phyloP scores from a whole-genome alignment of 1,140 invertebrate species.

The Euborellia annulipes region DNA sequence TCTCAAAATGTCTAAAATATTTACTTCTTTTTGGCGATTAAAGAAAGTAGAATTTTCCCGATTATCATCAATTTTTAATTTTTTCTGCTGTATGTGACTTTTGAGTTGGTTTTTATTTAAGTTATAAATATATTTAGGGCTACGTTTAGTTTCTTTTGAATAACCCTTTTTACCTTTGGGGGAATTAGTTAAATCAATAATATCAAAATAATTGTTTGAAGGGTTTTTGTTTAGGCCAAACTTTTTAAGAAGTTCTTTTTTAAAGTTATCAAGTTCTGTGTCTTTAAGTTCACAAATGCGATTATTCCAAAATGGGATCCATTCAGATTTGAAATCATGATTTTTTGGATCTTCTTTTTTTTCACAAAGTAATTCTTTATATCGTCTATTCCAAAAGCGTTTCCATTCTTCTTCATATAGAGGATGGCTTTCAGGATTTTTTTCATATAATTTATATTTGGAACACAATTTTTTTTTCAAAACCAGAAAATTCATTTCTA shows the following conservation, averaged over 20 bases:
- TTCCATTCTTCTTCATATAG: constrained; percentile 75
- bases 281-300: constrained; percentile 59
- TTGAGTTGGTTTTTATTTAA: no score
- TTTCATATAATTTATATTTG: constrained; percentile 60
- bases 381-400: constrained; percentile 63
- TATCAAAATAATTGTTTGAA: no score
- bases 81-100: no score
- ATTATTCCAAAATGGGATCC: constrained; percentile 68
- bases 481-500: no score
- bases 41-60: no score
- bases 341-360: constrained; percentile 58
- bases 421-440: constrained; percentile 72
- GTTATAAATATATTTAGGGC: no score
- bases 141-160: no score
- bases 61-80: no score
- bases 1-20: constrained; percentile 50
- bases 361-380: constrained; percentile 60
- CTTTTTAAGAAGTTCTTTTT: constrained; percentile 33
- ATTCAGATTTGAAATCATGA: constrained; percentile 72
- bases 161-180: no score
- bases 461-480: no score
- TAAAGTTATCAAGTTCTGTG: constrained; percentile 39
- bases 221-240: constrained; percentile 23
- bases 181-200: no score
- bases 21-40: no score